Evolutionary conservation across 2,888 invertebrate genomes (phyloP), one percentile per base, ranked within the genome.

Genomic region (Nemotelus pantherinus): DNA sequence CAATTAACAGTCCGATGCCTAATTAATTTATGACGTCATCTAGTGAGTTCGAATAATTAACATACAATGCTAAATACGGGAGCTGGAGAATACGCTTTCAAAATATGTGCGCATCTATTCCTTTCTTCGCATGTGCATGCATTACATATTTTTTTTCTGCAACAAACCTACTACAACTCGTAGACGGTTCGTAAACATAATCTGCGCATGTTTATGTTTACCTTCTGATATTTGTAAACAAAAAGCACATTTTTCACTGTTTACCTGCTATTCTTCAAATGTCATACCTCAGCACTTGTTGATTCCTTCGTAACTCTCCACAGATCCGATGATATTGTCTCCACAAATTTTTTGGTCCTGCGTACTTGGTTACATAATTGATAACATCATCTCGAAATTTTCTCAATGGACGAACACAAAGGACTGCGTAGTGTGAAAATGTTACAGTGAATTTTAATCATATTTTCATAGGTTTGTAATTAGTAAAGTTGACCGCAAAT

Each of bases 361-460:
- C 74, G 74, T 74, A 74, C 39, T 60, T 41, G 2, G 5, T 58
- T 39, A 47, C 60, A 25, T 58, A 63, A 63, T 7, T 74, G 74
- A 50, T 60, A 74, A 60, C 74, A 74, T 74, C 74, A 74, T 60
- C 74, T 3, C 7, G 9, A 63, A 63, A 25, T 72, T 74, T 74
- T 74, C 74, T 74, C 60, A 74, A 63, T 63, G 60, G 63, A 63
- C 41, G 7, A 45, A 48, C 45, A 48, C 50, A 50, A 74, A 57
- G 58, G n/a, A 57, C 48, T 60, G n/a, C 44, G 74, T 25, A 48
- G 3, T 39, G 74, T 74, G 74, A 74, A 74, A 60, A 55, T 71
- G 53, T 57, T 2, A 45, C 9, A 65, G 41, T 50, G 50, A 50
- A 50, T 50, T 50, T 9, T 25, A 25, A 25, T 25, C 25, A 25